Conservation (phyloP, 2,113 vertebrate species). For the Dissostichus mawsoni region DNA sequence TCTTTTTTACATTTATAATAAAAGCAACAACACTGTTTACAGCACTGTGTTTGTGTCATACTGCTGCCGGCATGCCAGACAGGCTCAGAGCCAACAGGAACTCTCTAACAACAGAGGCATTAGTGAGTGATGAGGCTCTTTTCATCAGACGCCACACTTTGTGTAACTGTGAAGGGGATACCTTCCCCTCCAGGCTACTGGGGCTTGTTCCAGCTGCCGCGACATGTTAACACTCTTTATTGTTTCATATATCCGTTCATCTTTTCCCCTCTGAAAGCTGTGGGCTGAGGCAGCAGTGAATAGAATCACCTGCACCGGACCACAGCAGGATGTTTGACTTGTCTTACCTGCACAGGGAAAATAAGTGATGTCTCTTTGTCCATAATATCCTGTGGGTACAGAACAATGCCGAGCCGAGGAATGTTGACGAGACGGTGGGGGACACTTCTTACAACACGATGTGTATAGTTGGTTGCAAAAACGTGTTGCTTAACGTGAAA, state of each 20-base stretch:
- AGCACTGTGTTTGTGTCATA: slow-evolving; percentile 21
- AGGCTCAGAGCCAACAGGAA: slow-evolving; percentile 53
- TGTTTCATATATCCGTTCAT: slow-evolving; percentile 62
- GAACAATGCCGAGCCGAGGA: slow-evolving; percentile 1
- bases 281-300: slow-evolving; percentile 41
- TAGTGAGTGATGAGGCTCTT: slow-evolving; percentile 54
- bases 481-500: background rate
- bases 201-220: slow-evolving; percentile 62
- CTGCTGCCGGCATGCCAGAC: slow-evolving; percentile 40
- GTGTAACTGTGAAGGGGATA: slow-evolving; percentile 64
- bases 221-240: slow-evolving; percentile 69
- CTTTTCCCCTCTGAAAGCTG: slow-evolving; percentile 50
- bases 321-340: slow-evolving; percentile 63
- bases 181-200: slow-evolving; percentile 62
- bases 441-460: background rate
- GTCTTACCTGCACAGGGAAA: slow-evolving; percentile 31
- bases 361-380: slow-evolving; percentile 35
- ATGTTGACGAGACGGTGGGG: background rate
- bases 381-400: slow-evolving; percentile 18
- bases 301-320: slow-evolving; percentile 57
- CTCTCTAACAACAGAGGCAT: slow-evolving; percentile 64
- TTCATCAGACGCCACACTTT: slow-evolving; percentile 55
- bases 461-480: background rate
- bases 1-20: slow-evolving; percentile 1
- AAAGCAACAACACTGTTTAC: background rate